Percentiles rank a stretch among this genome's conserved stretches.
phyloP scores from a whole-genome alignment of 2,797 vertebrate genomes.

The Chromobotia macracanthus region DNA sequence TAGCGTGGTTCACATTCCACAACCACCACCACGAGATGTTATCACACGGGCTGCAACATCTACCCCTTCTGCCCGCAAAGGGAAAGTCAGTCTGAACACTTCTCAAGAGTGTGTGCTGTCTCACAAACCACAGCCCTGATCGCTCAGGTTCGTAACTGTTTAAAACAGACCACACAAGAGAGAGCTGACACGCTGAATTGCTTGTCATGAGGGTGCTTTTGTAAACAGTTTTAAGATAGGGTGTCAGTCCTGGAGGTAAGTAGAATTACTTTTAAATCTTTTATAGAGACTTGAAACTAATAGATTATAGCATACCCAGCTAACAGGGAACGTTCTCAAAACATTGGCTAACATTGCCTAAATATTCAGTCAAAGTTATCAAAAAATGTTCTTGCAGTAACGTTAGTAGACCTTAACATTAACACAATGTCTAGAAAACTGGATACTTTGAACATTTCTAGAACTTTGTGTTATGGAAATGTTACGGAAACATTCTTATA shows the following conservation, averaged over 20 bases:
- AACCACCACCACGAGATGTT: conserved; percentile 28
- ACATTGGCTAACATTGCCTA: no score
- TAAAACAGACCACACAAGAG: conserved; percentile 37
- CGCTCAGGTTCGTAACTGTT: conserved; percentile 32
- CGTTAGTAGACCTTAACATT: no score
- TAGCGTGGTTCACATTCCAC: conserved; percentile 58
- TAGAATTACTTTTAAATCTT: background rate
- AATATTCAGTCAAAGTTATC: no score
- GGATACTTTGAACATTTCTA: no score
- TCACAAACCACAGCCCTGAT: conserved; percentile 29
- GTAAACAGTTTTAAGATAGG: conserved; percentile 21
- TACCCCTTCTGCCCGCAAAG: conserved; percentile 3
- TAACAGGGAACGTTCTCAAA: no score
- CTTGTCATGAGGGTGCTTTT: conserved; percentile 38
- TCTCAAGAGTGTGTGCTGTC: background rate
- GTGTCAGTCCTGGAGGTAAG: background rate
- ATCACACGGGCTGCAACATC: conserved; percentile 32
- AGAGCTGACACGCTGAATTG: conserved; percentile 43
- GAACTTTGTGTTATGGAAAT: no score
- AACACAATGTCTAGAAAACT: no score
- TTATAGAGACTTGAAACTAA: no score
- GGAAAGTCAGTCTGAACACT: background rate
- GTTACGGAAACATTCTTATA: no score
- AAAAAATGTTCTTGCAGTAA: no score
- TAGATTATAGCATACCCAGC: no score